phyloP scores from a whole-genome alignment of 2,797 vertebrate species.

The Synanceia verrucosa region DNA sequence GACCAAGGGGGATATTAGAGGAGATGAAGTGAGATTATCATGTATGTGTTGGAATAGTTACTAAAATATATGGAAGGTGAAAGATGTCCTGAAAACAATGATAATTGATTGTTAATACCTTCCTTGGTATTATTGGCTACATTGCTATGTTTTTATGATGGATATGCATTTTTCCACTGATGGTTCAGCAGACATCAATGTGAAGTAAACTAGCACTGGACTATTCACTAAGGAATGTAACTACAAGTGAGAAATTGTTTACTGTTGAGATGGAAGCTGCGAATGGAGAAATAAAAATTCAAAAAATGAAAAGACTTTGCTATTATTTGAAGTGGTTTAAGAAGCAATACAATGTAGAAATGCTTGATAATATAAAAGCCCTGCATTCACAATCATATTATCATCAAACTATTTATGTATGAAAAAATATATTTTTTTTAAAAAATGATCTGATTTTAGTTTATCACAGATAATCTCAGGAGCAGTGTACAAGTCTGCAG shows the following conservation, averaged over 20 bases:
- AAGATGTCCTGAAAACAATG: neutral
- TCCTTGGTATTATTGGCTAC: conserved; percentile 25
- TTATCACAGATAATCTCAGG: neutral
- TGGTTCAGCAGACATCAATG: conserved; percentile 35
- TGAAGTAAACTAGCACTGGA: conserved; percentile 66
- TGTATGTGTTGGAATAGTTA: conserved; percentile 4
- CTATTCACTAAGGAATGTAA: conserved; percentile 54
- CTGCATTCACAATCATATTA: neutral
- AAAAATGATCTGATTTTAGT: neutral
- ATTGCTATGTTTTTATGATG: conserved; percentile 35
- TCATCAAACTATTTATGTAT: no score
- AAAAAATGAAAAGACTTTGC: neutral
- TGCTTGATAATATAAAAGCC: neutral
- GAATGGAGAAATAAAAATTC: conserved; percentile 61
- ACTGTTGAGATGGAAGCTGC: conserved; percentile 25
- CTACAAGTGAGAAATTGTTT: conserved; percentile 41
- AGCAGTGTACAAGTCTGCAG: neutral
- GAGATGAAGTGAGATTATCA: neutral
- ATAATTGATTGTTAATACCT: conserved; percentile 9
- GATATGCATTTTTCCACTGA: conserved; percentile 4
- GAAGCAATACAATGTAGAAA: neutral
- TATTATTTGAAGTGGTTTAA: conserved; percentile 2
- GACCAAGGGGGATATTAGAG: neutral
- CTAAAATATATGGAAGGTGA: conserved; percentile 2
- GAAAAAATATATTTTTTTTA: neutral